Conservation (phyloP, 2,113 vertebrate species). For the Nycticebus coucang region DNA sequence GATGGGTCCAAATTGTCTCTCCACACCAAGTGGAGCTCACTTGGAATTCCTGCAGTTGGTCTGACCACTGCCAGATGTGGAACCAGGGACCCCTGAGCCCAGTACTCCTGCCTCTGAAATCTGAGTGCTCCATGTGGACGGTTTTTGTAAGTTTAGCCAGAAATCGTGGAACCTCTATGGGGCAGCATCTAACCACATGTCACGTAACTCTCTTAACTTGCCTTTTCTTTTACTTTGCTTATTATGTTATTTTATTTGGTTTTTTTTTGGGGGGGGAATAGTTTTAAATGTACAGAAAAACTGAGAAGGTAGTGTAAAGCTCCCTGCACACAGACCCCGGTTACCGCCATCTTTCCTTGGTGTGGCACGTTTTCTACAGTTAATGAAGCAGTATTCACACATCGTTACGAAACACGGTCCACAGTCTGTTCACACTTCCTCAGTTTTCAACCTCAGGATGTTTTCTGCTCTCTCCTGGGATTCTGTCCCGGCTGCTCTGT, state of each 20-base stretch:
- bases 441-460: neutral
- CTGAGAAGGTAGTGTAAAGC: neutral
- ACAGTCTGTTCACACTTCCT: neutral
- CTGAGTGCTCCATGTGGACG: neutral
- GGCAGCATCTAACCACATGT: neutral
- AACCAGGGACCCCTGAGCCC: neutral
- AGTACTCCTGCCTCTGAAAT: neutral
- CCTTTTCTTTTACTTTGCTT: neutral
- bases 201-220: neutral
- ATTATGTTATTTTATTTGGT: neutral
- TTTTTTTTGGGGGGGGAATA: neutral
- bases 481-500: neutral
- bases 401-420: neutral
- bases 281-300: neutral
- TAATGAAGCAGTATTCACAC: neutral
- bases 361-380: neutral
- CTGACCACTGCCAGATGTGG: neutral
- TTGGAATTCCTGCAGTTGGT: neutral
- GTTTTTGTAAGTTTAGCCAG: neutral
- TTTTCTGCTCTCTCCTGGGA: neutral
- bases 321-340: neutral
- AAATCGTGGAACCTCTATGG: neutral
- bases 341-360: neutral
- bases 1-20: neutral
- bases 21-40: neutral